Evolutionary conservation across 2,888 invertebrate genomes (phyloP).

Genomic region (Eilema caniola): DNA sequence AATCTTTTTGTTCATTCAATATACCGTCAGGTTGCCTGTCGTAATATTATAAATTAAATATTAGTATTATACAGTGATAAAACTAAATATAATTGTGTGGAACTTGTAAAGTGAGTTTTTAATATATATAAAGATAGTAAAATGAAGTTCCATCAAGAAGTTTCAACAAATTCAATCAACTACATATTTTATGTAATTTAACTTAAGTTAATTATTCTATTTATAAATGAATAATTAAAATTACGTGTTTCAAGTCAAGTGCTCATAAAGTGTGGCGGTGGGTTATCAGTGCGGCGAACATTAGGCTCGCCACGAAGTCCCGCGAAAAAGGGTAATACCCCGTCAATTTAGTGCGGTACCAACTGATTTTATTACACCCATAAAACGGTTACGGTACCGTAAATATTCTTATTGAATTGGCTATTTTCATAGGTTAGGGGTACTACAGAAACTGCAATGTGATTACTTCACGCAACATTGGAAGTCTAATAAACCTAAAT

Average conservation of each 20-base stretch:
- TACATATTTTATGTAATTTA: no score
- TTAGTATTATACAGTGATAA: no score
- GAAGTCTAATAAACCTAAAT: no score
- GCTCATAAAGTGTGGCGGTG: slow-evolving; percentile 25
- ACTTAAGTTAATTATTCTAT: no score
- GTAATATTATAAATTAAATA: no score
- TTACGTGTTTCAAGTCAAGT: slow-evolving; percentile 22
- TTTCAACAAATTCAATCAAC: no score
- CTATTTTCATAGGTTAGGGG: slow-evolving; percentile 46
- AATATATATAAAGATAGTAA: no score
- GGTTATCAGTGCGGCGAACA: slow-evolving; percentile 25
- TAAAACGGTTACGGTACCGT: slow-evolving; percentile 62
- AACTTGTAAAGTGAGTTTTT: no score
- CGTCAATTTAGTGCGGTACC: slow-evolving; percentile 59
- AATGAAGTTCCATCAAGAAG: no score
- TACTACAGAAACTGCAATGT: slow-evolving; percentile 37
- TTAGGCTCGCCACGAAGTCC: slow-evolving; percentile 21
- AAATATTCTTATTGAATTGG: slow-evolving; percentile 69
- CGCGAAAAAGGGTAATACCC: slow-evolving; percentile 55
- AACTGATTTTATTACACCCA: slow-evolving; percentile 66
- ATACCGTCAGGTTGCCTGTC: no score
- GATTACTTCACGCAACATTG: background rate
- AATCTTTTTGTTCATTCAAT: no score
- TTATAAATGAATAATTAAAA: background rate
- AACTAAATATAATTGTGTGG: no score